phyloP scores from a whole-genome alignment of 1,140 invertebrate species.

The Hirudo medicinalis region DNA sequence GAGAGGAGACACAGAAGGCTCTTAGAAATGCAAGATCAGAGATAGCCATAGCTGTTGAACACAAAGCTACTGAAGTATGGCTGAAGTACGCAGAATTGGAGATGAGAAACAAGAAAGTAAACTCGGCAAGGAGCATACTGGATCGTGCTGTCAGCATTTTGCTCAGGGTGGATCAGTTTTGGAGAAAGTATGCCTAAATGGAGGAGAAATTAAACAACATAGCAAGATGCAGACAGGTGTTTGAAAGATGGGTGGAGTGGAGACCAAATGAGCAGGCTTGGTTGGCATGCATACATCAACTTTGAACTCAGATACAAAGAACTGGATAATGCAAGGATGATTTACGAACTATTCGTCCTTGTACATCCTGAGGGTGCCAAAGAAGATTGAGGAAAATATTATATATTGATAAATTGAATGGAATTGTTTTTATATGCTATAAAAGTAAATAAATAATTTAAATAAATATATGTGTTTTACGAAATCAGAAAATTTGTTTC shows the following conservation, averaged over 20 bases:
- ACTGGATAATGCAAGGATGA: conserved; percentile 75
- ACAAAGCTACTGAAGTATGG: conserved; percentile 77
- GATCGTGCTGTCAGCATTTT: conserved; percentile 91
- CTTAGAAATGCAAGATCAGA: conserved; percentile 57
- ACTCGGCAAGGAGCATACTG: conserved; percentile 96
- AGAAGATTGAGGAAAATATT: too few species aligned
- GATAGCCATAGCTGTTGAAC: conserved; percentile 88
- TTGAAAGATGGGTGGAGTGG: conserved; percentile 99
- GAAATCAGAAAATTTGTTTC: too few species aligned
- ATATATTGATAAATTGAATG: too few species aligned
- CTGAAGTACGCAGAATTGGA: conserved; percentile 99
- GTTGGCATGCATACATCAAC: conserved; percentile 98
- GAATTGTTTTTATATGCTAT: too few species aligned
- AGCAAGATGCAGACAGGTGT: conserved; percentile 57
- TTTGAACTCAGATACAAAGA: conserved; percentile 93
- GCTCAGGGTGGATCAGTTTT: conserved; percentile 93
- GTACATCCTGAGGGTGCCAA: conserved; percentile 83
- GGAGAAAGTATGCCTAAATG: conserved; percentile 99
- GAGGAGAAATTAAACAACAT: conserved; percentile 97
- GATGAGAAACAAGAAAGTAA: conserved; percentile 71
- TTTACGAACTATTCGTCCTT: conserved; percentile 91
- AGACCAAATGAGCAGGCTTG: conserved; percentile 98
- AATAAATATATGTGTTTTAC: too few species aligned
- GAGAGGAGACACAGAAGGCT: conserved; percentile 84
- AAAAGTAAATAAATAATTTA: too few species aligned